These are phyloP conservation scores for Trissoscelio sp. DNA, from an alignment of 2,888 invertebrate species.

Conservation along the genomic window DNA sequence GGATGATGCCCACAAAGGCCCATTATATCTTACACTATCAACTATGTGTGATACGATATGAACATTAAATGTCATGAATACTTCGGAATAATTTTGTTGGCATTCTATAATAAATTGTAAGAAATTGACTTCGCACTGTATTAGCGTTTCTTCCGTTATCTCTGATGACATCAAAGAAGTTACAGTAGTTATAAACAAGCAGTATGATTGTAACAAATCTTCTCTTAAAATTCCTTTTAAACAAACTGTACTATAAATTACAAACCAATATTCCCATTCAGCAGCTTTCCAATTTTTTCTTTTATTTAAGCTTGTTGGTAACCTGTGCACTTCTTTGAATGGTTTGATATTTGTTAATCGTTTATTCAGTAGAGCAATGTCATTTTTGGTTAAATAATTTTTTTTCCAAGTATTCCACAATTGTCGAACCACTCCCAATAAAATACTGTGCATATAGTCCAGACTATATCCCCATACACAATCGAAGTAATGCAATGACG, in stretches of 20 bases:
- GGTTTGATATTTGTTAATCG: constrained; percentile 43
- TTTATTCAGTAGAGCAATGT: constrained; percentile 8
- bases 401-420: constrained; percentile 57
- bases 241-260: constrained; percentile 40
- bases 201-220: constrained; percentile 7
- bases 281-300: constrained; percentile 53
- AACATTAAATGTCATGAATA: constrained; percentile 67
- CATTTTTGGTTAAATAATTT: neutral
- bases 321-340: constrained; percentile 45
- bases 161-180: constrained; percentile 29
- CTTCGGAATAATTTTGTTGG: constrained; percentile 53
- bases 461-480: constrained; percentile 56
- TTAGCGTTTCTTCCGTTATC: constrained; percentile 54
- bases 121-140: constrained; percentile 58
- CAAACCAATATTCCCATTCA: constrained; percentile 64
- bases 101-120: constrained; percentile 56
- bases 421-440: constrained; percentile 57
- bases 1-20: constrained; percentile 43
- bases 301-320: constrained; percentile 37
- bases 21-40: constrained; percentile 38
- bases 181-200: constrained; percentile 36
- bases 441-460: constrained; percentile 64
- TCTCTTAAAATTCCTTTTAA: constrained; percentile 19
- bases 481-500: constrained; percentile 50
- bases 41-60: constrained; percentile 59